Evolutionary conservation across 1,140 invertebrate genomes (phyloP).

Genomic region (Stratiolaelaps scimitus): DNA sequence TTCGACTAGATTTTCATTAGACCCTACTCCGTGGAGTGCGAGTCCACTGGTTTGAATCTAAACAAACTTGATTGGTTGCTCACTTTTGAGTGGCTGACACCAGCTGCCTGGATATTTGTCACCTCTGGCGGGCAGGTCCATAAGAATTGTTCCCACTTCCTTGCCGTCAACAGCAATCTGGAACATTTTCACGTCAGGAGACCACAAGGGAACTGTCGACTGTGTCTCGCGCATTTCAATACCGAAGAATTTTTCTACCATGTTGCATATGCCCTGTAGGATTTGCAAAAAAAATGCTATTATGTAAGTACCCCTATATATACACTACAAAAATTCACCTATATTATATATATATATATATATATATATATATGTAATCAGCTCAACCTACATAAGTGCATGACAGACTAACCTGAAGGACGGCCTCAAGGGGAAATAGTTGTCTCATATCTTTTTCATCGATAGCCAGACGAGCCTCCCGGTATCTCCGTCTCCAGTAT

Average conservation of each 20-base stretch:
- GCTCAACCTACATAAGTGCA: too few species aligned
- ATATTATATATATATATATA: too few species aligned
- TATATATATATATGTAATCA: not conserved
- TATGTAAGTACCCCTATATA: too few species aligned
- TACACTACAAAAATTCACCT: too few species aligned
- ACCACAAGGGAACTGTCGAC: slow-evolving; percentile 22
- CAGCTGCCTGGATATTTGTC: slow-evolving; percentile 4
- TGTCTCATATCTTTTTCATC: slow-evolving; percentile 58
- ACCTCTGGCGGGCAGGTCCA: slow-evolving; percentile 1
- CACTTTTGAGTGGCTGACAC: slow-evolving; percentile 10
- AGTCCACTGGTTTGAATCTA: too few species aligned
- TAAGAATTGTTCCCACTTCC: slow-evolving; percentile 19
- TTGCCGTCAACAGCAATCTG: slow-evolving; percentile 20
- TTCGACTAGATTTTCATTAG: too few species aligned
- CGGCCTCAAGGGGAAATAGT: slow-evolving; percentile 68
- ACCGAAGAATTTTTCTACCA: slow-evolving; percentile 63
- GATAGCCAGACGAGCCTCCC: slow-evolving; percentile 36
- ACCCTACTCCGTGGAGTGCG: too few species aligned
- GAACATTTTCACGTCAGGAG: slow-evolving; percentile 19
- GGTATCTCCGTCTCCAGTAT: slow-evolving; percentile 62
- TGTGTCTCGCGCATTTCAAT: slow-evolving; percentile 54
- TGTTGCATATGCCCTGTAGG: slow-evolving; percentile 52
- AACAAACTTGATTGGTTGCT: not conserved
- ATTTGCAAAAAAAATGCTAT: too few species aligned
- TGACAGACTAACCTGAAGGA: slow-evolving; percentile 42